Evolutionary conservation across 1,140 invertebrate genomes (phyloP).

Genomic region (Microplitis demolitor): DNA sequence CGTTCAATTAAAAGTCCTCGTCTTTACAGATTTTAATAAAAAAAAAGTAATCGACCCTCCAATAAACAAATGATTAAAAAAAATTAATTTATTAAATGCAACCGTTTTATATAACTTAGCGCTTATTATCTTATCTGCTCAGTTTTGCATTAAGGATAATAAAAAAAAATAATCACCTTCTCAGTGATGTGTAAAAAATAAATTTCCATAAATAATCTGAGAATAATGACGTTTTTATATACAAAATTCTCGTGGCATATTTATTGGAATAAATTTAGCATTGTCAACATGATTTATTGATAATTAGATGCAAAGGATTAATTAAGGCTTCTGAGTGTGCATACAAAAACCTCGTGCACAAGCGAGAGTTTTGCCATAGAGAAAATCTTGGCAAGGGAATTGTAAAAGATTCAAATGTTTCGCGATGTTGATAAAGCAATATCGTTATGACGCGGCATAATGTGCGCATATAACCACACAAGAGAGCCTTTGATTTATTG

Average conservation of each 20-base stretch:
- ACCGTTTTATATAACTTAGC: too few relatives aligned
- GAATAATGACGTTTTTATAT: background rate
- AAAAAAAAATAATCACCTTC: too few relatives aligned
- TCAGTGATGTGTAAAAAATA: too few relatives aligned
- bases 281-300: conserved; percentile 2
- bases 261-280: background rate
- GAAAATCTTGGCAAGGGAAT: conserved; percentile 7
- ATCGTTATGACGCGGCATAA: conserved; percentile 35
- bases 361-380: background rate
- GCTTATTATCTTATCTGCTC: too few relatives aligned
- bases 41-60: too few relatives aligned
- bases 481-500: conserved; percentile 24
- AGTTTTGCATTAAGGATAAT: too few relatives aligned
- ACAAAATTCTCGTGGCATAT: background rate
- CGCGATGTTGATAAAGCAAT: conserved; percentile 36
- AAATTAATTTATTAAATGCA: too few relatives aligned
- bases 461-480: conserved; percentile 24
- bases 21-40: too few relatives aligned
- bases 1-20: too few relatives aligned
- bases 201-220: too few relatives aligned
- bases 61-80: too few relatives aligned
- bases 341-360: background rate
- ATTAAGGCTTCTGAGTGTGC: background rate
- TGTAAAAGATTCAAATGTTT: conserved; percentile 21
- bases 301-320: conserved; percentile 7